Base-by-base conservation (phyloP, 2,797 vertebrate species). In the Sternarchorhynchus goeldii region DNA sequence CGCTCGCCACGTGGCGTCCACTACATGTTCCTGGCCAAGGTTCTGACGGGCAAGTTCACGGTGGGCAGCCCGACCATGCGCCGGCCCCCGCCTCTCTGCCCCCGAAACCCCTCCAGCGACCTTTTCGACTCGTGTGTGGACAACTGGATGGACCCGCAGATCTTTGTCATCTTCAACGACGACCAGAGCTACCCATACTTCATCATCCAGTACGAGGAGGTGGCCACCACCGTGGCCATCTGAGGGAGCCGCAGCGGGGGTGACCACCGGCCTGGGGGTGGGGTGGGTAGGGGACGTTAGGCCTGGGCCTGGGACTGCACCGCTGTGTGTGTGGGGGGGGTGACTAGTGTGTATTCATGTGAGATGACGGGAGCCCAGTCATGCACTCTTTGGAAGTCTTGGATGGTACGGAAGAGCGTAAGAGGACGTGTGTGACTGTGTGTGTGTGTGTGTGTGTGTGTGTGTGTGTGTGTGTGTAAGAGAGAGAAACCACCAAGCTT, bases 111-210 rank as follows among this genome's bases (percentile, higher is more conserved):
- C 76, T 97, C 97, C 88, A 98, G 97, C 62, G 98, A 99, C 91
- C 95, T 99, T 50, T 99, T 96, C 36, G 97, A 99, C 94, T 99
- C 97, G 32, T 99, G 97, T 6, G 96, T 98, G 92, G 98, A 99
- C 94, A 99, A 98, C 91, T 97, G 92, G 91, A 94, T 98, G 81
- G 98, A 99, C 89, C 98, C 98, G 57, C 98, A 99, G 92, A 99
- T 99, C 87, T 99, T 97, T 73, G 97, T 99, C 86, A 98, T 99
- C 91, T 99, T 99, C 89, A 99, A 99, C 1, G 97, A 99, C 0
- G 98, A 99, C 85, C 98, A 99, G 95, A 98, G 98, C 91, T 99
- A 98, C 87, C 97, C 98, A 1, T 99, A 99, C 89, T 99, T 99
- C 83, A 96, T 99, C 86, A 96, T 99, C 85, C 96, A 98, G 17